Evolutionary conservation across 1,140 invertebrate genomes (phyloP).

Genomic region (Littorina saxatilis): DNA sequence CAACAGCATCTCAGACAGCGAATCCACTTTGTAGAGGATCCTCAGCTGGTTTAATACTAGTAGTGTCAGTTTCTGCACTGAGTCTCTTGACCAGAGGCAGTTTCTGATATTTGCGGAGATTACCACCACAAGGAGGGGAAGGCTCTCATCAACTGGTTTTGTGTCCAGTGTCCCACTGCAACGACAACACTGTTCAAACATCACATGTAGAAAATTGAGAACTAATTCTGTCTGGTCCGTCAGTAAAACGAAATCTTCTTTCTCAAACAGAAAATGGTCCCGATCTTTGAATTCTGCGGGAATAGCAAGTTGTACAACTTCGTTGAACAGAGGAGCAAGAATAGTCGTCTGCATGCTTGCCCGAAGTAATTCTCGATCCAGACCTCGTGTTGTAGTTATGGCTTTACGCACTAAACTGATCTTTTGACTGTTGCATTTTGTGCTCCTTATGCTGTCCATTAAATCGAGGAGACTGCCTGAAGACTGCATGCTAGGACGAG

Average conservation of each 20-base stretch:
- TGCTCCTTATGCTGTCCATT: not conserved
- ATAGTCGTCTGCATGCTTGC: not conserved
- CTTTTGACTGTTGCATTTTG: not conserved
- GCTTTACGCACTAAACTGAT: not conserved
- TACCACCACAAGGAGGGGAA: slow-evolving; percentile 45
- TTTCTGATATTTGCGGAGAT: slow-evolving; percentile 45
- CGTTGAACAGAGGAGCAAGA: not conserved
- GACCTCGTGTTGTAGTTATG: not conserved
- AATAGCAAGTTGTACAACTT: slow-evolving; percentile 26
- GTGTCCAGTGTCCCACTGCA: slow-evolving; percentile 13
- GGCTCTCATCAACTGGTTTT: slow-evolving; percentile 22
- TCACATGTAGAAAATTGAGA: slow-evolving; percentile 41
- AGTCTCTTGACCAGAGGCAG: slow-evolving; percentile 50
- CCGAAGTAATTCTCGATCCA: not conserved
- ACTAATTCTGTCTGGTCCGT: slow-evolving; percentile 42
- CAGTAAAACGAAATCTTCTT: slow-evolving; percentile 48
- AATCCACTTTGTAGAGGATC: slow-evolving; percentile 34
- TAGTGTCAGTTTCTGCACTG: slow-evolving; percentile 20
- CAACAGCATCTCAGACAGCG: slow-evolving; percentile 23
- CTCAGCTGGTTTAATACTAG: slow-evolving; percentile 29
- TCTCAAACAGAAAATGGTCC: slow-evolving; percentile 54
- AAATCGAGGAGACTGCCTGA: not conserved
- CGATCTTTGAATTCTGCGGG: slow-evolving; percentile 27
- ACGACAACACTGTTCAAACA: slow-evolving; percentile 35
- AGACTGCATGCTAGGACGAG: too few relatives aligned